These are phyloP conservation scores for Lamellibrachia luymesi DNA, from an alignment of 1,140 invertebrate species.

Conservation along the genomic window DNA sequence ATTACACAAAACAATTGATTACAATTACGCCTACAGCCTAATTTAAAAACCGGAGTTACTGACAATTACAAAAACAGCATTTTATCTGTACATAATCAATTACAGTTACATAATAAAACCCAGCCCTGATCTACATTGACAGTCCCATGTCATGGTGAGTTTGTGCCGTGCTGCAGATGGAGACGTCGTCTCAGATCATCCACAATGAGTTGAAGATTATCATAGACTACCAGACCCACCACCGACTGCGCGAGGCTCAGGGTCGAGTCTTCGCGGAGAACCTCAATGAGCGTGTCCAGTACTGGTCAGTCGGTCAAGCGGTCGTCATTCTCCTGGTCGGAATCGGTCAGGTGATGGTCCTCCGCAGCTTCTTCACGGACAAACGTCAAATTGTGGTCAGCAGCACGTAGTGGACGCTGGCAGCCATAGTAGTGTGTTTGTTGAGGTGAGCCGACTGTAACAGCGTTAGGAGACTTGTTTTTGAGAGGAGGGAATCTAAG, in stretches of 20 bases:
- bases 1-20: no score
- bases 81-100: no score
- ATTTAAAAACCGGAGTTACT: no score
- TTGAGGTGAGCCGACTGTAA: neutral
- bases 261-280: constrained; percentile 92
- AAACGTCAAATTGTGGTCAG: constrained; percentile 49
- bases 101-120: no score
- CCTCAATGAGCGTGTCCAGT: constrained; percentile 87
- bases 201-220: constrained; percentile 84
- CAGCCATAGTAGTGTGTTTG: neutral
- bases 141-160: no score
- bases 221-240: constrained; percentile 93
- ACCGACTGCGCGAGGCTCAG: constrained; percentile 89
- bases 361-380: constrained; percentile 94
- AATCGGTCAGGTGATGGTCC: constrained; percentile 84
- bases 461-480: neutral
- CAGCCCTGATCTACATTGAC: no score
- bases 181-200: constrained; percentile 82
- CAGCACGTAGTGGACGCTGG: constrained; percentile 6
- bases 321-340: constrained; percentile 79
- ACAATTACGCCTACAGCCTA: no score
- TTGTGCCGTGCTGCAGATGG: constrained; percentile 68
- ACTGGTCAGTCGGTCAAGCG: constrained; percentile 90
- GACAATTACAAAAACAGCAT: no score
- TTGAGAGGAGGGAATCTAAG: neutral